Percentiles rank a stretch among this genome's conserved stretches.
phyloP scores from a whole-genome alignment of 2,888 invertebrate species.

The Lomographa bimaculata region DNA sequence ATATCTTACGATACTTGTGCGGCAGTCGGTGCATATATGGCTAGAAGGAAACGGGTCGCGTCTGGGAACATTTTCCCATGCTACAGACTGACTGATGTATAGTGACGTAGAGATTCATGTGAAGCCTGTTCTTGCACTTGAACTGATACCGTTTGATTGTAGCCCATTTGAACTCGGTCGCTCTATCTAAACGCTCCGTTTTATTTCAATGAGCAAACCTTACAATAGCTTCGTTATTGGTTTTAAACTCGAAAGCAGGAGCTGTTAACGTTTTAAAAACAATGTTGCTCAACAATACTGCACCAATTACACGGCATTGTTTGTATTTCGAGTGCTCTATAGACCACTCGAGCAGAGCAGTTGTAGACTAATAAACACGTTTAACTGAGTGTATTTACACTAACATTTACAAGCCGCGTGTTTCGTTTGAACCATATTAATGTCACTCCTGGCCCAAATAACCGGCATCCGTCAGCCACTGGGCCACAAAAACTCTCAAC shows the following conservation, averaged over 20 bases:
- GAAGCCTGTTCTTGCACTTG: constrained; percentile 63
- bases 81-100: constrained; percentile 65
- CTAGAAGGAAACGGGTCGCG: constrained; percentile 62
- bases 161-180: constrained; percentile 11
- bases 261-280: constrained; percentile 46
- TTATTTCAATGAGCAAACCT: constrained; percentile 20
- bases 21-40: constrained; percentile 68
- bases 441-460: constrained; percentile 69
- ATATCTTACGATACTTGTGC: constrained; percentile 39
- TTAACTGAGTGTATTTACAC: constrained; percentile 66
- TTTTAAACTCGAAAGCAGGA: constrained; percentile 35
- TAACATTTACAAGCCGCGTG: constrained; percentile 61
- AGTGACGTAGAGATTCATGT: constrained; percentile 59
- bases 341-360: constrained; percentile 52
- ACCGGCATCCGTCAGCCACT: constrained; percentile 65
- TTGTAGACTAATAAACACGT: constrained; percentile 68
- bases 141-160: constrained; percentile 55
- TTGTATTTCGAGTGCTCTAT: constrained; percentile 58
- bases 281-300: constrained; percentile 50
- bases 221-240: constrained; percentile 45
- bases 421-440: constrained; percentile 70
- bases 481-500: constrained; percentile 71
- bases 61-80: constrained; percentile 71
- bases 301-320: constrained; percentile 65
- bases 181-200: constrained; percentile 20